phyloP scores from a whole-genome alignment of 2,888 invertebrate genomes.

The Tineola bisselliella region DNA sequence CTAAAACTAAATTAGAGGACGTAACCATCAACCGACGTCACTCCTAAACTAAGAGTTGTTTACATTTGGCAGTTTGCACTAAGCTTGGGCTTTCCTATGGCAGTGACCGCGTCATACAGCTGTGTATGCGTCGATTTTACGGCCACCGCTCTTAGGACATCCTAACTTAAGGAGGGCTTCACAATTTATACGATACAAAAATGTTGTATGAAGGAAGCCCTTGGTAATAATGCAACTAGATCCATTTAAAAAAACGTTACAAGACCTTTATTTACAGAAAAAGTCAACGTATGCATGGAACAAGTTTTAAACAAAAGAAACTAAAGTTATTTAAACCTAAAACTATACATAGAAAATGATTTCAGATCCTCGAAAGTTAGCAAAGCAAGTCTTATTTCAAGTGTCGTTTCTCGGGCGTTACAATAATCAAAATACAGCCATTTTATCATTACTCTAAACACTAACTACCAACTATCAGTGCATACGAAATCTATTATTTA shows the following conservation, averaged over 20 bases:
- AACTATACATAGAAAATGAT: conserved; percentile 6
- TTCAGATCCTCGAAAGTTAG: neutral
- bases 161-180: conserved; percentile 15
- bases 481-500: conserved; percentile 6
- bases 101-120: too few relatives aligned
- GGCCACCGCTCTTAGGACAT: conserved; percentile 19
- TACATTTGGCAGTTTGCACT: conserved; percentile 64
- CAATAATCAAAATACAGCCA: conserved; percentile 7
- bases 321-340: neutral
- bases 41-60: conserved; percentile 50
- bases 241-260: neutral
- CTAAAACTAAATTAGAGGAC: conserved; percentile 13
- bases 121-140: too few relatives aligned
- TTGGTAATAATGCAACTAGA: conserved; percentile 56
- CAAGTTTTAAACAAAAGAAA: neutral
- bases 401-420: neutral
- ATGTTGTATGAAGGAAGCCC: too few relatives aligned
- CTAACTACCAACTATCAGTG: conserved; percentile 1
- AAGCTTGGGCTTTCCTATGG: neutral
- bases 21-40: conserved; percentile 15
- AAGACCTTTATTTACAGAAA: neutral
- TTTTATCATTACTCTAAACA: neutral
- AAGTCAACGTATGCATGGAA: neutral
- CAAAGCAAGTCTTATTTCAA: neutral
- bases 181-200: too few relatives aligned